These are phyloP conservation scores for Pachliopta kotzebuea DNA, from an alignment of 2,888 invertebrate species.

Conservation along the genomic window DNA sequence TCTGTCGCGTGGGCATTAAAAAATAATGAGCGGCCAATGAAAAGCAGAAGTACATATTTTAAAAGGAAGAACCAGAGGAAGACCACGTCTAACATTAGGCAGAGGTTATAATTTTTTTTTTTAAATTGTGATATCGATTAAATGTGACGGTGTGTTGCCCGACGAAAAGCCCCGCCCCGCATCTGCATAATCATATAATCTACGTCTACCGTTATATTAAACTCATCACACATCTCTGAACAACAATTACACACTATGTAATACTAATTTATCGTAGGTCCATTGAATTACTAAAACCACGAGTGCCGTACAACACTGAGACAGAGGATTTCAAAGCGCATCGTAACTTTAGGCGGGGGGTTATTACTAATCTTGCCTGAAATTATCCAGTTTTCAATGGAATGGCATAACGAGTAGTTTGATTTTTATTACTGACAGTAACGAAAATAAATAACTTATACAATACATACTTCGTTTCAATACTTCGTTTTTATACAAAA, in stretches of 20 bases:
- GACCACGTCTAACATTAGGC: not conserved
- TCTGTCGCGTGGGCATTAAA: too few relatives aligned
- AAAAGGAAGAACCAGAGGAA: not conserved
- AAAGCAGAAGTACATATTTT: not conserved
- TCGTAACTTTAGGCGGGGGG: not conserved
- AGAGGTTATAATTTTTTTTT: not conserved
- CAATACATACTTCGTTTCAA: too few relatives aligned
- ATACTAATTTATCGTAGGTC: not conserved
- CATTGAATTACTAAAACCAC: not conserved
- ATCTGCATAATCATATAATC: not conserved
- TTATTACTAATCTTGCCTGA: not conserved
- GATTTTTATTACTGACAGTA: too few relatives aligned
- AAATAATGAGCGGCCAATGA: not conserved
- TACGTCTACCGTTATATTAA: conserved; percentile 3
- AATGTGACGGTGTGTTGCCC: not conserved
- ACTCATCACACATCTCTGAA: conserved; percentile 7
- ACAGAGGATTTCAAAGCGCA: not conserved
- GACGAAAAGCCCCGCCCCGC: not conserved
- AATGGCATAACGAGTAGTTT: too few relatives aligned
- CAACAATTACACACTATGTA: conserved; percentile 16
- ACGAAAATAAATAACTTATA: too few relatives aligned
- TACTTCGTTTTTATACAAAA: too few relatives aligned
- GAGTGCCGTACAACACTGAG: not conserved
- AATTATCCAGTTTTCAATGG: not conserved
- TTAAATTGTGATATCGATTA: not conserved